A percentile compares a stretch with the other conserved stretches of the same genome.
Conservation (phyloP, 2,797 vertebrate genomes). For the Anabacerthia variegaticeps region DNA sequence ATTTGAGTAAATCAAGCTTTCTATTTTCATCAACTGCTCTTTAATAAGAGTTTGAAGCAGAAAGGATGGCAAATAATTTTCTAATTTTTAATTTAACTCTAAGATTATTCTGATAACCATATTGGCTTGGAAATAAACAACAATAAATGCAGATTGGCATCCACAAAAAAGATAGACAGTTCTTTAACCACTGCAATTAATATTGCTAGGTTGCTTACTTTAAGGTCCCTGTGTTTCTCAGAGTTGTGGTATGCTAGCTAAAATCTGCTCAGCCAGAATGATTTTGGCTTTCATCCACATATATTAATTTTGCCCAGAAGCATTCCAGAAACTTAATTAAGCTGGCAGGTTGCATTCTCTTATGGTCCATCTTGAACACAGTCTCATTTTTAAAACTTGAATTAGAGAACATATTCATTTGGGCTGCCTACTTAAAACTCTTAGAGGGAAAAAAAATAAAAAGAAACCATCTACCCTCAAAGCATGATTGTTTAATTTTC, state of each 20-base stretch:
- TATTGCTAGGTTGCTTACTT: constrained; percentile 22
- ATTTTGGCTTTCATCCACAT: constrained; percentile 61
- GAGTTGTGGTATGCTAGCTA: constrained; percentile 19
- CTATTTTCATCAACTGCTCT: constrained; percentile 25
- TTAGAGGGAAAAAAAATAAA: neutral
- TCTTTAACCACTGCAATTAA: constrained; percentile 42
- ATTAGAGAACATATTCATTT: constrained; percentile 38
- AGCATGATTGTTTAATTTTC: neutral
- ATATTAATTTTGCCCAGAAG: constrained; percentile 69
- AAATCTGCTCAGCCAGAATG: constrained; percentile 49
- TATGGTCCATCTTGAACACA: constrained; percentile 49
- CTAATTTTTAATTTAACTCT: constrained; percentile 55
- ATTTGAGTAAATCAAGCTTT: constrained; percentile 34
- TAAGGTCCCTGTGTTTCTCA: constrained; percentile 16
- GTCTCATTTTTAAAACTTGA: constrained; percentile 59
- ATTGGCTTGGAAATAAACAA: constrained; percentile 51
- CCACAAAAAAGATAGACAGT: constrained; percentile 5
- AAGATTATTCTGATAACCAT: constrained; percentile 32
- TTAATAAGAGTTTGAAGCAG: constrained; percentile 42
- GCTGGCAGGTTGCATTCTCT: constrained; percentile 60
- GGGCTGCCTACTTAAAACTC: neutral
- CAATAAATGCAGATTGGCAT: constrained; percentile 33
- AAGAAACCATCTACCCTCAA: neutral
- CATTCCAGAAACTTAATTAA: constrained; percentile 75
- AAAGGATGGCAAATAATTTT: constrained; percentile 22